Percentiles rank a stretch among this genome's conserved stretches.
Conservation (phyloP, 2,113 vertebrate species). For the Ictalurus furcatus region DNA sequence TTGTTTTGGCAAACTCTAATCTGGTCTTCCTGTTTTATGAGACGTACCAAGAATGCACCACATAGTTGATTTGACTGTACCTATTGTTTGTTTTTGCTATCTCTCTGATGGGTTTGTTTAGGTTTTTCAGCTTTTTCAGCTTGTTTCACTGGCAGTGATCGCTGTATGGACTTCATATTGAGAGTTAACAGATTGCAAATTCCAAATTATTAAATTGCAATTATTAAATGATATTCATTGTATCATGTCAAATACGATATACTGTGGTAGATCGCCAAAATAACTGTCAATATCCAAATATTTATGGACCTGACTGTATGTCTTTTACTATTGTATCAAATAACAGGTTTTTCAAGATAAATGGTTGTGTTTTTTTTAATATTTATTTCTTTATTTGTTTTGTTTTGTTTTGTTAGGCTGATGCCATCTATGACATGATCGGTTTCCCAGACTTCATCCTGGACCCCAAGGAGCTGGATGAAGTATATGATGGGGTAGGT, state of each 20-base stretch:
- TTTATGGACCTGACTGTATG: neutral
- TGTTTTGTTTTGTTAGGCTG: conserved; percentile 74
- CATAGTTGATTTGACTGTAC: too few species aligned
- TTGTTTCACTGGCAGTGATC: too few species aligned
- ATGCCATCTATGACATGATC: conserved; percentile 97
- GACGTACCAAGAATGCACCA: too few species aligned
- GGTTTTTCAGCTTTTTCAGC: too few species aligned
- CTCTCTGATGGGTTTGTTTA: too few species aligned
- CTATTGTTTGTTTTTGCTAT: too few species aligned
- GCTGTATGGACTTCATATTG: too few species aligned
- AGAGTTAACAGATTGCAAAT: too few species aligned
- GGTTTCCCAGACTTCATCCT: conserved; percentile 98
- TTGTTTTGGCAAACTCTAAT: too few species aligned
- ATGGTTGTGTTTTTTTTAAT: too few species aligned
- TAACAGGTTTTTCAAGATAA: neutral
- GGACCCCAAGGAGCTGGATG: conserved; percentile 92
- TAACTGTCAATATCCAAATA: neutral
- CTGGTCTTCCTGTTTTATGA: too few species aligned
- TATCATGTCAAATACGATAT: neutral
- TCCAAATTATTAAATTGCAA: neutral
- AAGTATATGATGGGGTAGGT: conserved; percentile 93
- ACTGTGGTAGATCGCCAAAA: neutral
- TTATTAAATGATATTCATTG: neutral
- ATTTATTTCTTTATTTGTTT: neutral
- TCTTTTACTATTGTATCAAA: neutral